Conservation (phyloP, 2,888 invertebrate genomes). For the Seladonia tumulorum region DNA sequence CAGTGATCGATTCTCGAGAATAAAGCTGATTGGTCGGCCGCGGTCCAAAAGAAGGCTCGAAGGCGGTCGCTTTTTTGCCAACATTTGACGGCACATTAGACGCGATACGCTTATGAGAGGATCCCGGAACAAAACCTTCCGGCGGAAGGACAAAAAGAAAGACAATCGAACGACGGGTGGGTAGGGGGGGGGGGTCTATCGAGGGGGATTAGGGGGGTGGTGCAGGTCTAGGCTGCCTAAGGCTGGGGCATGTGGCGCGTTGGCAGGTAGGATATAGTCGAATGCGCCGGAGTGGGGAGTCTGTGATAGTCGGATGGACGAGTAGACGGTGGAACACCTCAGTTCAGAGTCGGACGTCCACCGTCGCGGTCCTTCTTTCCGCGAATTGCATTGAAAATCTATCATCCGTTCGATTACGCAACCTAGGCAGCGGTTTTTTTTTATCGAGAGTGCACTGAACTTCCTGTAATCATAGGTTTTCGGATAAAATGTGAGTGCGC, state of each 20-base stretch:
- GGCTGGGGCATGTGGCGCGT: conserved; percentile 33
- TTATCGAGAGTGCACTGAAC: not conserved
- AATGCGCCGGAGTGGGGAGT: conserved; percentile 48
- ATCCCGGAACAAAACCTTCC: conserved; percentile 1
- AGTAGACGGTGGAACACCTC: conserved; percentile 56
- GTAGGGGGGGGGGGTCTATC: not conserved
- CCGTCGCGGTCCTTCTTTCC: conserved; percentile 57
- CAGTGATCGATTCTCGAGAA: conserved; percentile 9
- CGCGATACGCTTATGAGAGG: not conserved
- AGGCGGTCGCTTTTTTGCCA: not conserved
- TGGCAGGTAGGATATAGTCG: conserved; percentile 52
- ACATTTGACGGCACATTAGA: not conserved
- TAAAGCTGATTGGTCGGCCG: conserved; percentile 9
- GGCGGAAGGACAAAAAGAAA: no score
- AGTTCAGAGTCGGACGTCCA: conserved; percentile 75
- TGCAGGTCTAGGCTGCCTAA: conserved; percentile 16
- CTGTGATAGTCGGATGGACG: conserved; percentile 46
- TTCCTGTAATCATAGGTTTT: not conserved
- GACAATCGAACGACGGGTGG: not conserved
- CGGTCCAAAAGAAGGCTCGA: not conserved
- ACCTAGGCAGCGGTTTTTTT: not conserved
- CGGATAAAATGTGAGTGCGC: not conserved
- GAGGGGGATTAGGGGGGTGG: conserved; percentile 8
- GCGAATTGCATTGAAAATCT: not conserved
- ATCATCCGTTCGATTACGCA: conserved; percentile 10